Conservation (phyloP, 2,888 invertebrate species). For the Allolobophora icterica region DNA sequence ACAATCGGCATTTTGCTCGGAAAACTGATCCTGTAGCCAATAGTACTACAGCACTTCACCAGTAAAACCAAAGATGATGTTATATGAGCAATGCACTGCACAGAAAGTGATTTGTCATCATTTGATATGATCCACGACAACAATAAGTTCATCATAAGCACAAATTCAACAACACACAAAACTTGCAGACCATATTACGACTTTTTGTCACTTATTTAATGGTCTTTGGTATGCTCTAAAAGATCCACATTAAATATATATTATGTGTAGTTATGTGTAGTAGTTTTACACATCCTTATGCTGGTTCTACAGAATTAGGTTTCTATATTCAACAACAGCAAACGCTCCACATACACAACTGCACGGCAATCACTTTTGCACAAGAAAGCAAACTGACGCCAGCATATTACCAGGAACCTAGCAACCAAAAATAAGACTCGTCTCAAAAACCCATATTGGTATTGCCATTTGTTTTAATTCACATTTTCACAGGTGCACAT, state of each 20-base stretch:
- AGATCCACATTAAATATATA: no score
- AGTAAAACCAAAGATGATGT: background rate
- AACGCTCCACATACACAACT: background rate
- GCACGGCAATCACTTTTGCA: background rate
- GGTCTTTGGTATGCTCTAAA: background rate
- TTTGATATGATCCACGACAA: background rate
- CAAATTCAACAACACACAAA: background rate
- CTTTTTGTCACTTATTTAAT: background rate
- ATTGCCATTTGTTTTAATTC: background rate
- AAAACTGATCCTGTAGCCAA: background rate
- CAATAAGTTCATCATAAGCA: no score
- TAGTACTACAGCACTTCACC: background rate
- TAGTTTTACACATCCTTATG: background rate
- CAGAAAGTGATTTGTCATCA: background rate
- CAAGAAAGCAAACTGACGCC: no score
- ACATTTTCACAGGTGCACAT: conserved; percentile 6
- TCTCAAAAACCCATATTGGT: background rate
- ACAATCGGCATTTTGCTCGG: no score
- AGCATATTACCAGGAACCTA: no score
- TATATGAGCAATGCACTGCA: background rate
- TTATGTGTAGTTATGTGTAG: no score
- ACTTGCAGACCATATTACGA: background rate
- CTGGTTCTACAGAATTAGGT: background rate
- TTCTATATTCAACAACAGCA: background rate
- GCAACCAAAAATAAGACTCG: background rate